Evolutionary conservation across 2,888 invertebrate species (phyloP).

Genomic region (Gymnoscelis rufifasciata): DNA sequence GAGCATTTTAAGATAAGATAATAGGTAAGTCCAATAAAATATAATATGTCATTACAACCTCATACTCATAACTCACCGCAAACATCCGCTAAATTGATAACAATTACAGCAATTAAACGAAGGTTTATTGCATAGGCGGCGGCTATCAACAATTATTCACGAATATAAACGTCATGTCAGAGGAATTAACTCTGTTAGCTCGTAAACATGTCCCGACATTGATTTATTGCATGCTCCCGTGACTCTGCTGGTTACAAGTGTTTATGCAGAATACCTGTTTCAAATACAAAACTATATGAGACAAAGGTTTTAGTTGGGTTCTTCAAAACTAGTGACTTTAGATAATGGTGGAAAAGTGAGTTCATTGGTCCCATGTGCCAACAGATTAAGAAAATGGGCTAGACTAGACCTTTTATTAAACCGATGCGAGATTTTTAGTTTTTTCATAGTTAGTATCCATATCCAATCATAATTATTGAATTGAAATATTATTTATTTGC

Average conservation of each 20-base stretch:
- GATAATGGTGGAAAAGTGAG: too few species aligned
- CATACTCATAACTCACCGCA: slow-evolving; percentile 3
- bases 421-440: too few species aligned
- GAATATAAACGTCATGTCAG: slow-evolving; percentile 75
- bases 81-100: slow-evolving; percentile 20
- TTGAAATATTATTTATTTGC: too few species aligned
- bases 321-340: too few species aligned
- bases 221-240: slow-evolving; percentile 72
- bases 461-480: too few species aligned
- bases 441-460: too few species aligned
- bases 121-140: slow-evolving; percentile 36
- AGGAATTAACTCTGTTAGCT: slow-evolving; percentile 77
- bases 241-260: slow-evolving; percentile 51
- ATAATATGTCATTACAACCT: background rate
- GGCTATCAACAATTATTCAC: slow-evolving; percentile 73
- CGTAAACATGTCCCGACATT: slow-evolving; percentile 75
- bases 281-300: background rate
- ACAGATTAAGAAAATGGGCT: too few species aligned
- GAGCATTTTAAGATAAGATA: too few species aligned
- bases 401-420: too few species aligned
- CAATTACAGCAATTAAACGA: slow-evolving; percentile 30
- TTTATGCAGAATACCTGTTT: slow-evolving; percentile 37
- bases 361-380: too few species aligned
- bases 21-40: too few species aligned
- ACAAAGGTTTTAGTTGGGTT: too few species aligned